phyloP scores from a whole-genome alignment of 1,140 invertebrate genomes.

The Bombus picipes region DNA sequence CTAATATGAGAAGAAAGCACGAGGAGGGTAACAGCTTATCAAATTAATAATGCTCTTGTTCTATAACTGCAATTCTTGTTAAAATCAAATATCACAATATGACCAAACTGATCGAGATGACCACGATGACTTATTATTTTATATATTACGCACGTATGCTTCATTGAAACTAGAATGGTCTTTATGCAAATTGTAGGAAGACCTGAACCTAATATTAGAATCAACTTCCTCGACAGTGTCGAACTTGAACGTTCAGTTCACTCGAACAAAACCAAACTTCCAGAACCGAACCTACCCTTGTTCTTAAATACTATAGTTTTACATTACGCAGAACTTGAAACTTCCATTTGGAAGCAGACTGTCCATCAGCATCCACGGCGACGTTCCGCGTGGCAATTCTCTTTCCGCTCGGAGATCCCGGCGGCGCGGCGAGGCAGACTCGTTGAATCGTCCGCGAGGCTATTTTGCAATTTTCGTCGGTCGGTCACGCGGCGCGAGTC shows the following conservation, averaged over 20 bases:
- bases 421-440: background rate
- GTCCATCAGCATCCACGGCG: background rate
- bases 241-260: no score
- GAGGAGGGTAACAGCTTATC: background rate
- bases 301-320: background rate
- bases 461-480: slow-evolving; percentile 71
- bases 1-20: background rate
- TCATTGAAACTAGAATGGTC: no score
- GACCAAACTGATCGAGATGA: no score
- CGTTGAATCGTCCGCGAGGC: slow-evolving; percentile 41
- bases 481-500: slow-evolving; percentile 68
- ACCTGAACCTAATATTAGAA: no score
- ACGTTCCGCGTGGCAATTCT: slow-evolving; percentile 12
- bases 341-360: background rate
- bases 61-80: background rate
- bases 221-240: no score
- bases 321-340: background rate
- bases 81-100: background rate
- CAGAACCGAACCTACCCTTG: background rate
- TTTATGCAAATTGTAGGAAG: no score
- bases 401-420: background rate
- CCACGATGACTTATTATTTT: no score
- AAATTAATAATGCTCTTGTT: background rate
- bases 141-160: no score
- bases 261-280: background rate